Base-by-base conservation (phyloP, 2,113 vertebrate genomes). In the Cynocephalus volans region DNA sequence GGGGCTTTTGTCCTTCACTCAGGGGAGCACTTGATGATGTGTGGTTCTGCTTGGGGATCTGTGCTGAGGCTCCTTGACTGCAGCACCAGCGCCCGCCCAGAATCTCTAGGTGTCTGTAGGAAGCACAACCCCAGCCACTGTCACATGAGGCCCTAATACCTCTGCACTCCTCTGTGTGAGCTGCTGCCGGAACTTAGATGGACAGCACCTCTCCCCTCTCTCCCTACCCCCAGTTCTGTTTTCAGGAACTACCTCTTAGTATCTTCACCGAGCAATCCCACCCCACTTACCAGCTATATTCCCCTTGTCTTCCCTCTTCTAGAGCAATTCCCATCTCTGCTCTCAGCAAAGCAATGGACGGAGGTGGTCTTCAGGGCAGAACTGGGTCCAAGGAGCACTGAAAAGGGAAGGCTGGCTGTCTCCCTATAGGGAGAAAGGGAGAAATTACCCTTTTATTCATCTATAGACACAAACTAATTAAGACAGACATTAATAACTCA, bases 401-500 rank as follows among this genome's bases (percentile, higher is more conserved):
- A 19, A 36, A 80, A 62, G 48, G 75, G 45, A 81, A 81, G 41
- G 4, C 17, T 19, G 45, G 45, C 21, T 75, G 1, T 86, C 41
- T 80, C 28, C 64, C 28, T 48, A 62, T 23, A 21, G 81, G 28
- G 33, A 26, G 13, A 48, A 50, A 79, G 23, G 56, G 64, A 87
- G 33, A 87, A 83, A 69, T 84, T 11, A 3, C 54, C 24, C 50
- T 72, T 97, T 45, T 72, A 64, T 77, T 95, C 13, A 60, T 87
- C 11, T 56, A 41, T 14, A 76, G 62, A 48, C 13, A 58, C 21
- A 93, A 90, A 67, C 60, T 28, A 72, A 86, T 56, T 45, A 86
- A 87, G 45, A 10, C 15, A 83, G 19, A 76, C 48, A 60, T 93
- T 83, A 79, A 83, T 93, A 60, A 11, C 41, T 60, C 45, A 67